A percentile compares a stretch with the other conserved stretches of the same genome.
phyloP scores from a whole-genome alignment of 2,888 invertebrate genomes.

The Lasioglossum figueresi region DNA sequence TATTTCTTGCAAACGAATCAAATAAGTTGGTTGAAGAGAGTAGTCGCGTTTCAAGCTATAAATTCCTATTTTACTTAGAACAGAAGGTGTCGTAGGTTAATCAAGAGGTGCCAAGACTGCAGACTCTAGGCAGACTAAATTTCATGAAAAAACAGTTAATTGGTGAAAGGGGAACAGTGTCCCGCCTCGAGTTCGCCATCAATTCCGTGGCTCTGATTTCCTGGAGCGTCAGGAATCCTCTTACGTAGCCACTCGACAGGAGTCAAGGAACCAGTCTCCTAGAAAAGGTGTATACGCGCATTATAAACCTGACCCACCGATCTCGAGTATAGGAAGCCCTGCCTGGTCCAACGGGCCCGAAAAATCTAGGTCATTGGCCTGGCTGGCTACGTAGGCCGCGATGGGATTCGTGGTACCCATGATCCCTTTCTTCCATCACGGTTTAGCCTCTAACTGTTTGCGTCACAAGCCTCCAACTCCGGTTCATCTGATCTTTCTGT shows the following conservation, averaged over 20 bases:
- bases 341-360: slow-evolving; percentile 69
- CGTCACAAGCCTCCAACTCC: slow-evolving; percentile 34
- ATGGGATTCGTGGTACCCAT: slow-evolving; percentile 48
- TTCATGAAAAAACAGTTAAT: neutral
- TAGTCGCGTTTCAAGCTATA: too few species aligned
- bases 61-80: neutral
- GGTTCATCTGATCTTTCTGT: slow-evolving; percentile 43
- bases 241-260: slow-evolving; percentile 46
- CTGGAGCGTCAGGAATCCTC: slow-evolving; percentile 46
- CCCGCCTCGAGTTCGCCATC: neutral
- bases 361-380: slow-evolving; percentile 81
- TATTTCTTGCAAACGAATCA: too few species aligned
- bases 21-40: too few species aligned
- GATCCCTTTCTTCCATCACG: slow-evolving; percentile 47
- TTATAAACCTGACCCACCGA: slow-evolving; percentile 42
- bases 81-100: neutral
- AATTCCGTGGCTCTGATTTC: slow-evolving; percentile 46
- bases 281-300: slow-evolving; percentile 33
- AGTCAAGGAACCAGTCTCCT: slow-evolving; percentile 54
- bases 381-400: slow-evolving; percentile 68
- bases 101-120: neutral
- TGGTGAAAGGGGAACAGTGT: slow-evolving; percentile 26
- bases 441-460: slow-evolving; percentile 63
- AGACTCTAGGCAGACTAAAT: neutral
- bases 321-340: slow-evolving; percentile 59